A percentile compares a stretch with the other conserved stretches of the same genome.
Conservation (phyloP, 2,888 invertebrate genomes). For the Caenorhabditis becei region DNA sequence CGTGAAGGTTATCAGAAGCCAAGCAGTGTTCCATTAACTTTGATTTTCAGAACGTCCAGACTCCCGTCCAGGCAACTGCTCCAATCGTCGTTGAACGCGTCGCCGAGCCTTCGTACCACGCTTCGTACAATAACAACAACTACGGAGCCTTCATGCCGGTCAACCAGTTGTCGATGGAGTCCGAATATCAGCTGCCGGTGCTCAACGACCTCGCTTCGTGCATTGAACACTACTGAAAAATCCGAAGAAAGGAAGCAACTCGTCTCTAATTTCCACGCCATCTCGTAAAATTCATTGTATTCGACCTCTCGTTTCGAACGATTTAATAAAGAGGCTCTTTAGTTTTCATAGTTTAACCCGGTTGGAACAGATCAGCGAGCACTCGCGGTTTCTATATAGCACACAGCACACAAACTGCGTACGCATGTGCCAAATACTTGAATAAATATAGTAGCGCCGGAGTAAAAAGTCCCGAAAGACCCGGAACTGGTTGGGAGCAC, state of each 20-base stretch:
- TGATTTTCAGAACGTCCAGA: conserved; percentile 43
- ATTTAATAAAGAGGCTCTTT: conserved; percentile 9
- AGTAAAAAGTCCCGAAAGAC: neutral
- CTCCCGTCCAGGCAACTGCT: conserved; percentile 28
- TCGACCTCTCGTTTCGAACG: neutral
- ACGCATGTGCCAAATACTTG: neutral
- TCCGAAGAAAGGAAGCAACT: neutral
- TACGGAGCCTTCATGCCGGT: conserved; percentile 55
- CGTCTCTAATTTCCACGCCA: neutral
- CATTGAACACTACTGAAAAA: conserved; percentile 58
- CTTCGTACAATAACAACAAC: conserved; percentile 22
- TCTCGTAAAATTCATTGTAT: neutral
- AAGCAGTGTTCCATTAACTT: neutral
- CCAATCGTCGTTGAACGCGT: conserved; percentile 60
- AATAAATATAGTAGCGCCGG: neutral
- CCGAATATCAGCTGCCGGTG: conserved; percentile 61
- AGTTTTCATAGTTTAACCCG: neutral
- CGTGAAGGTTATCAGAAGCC: too few species aligned
- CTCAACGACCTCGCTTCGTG: conserved; percentile 62
- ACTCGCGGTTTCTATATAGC: too few species aligned
- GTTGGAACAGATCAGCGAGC: too few species aligned
- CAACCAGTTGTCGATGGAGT: conserved; percentile 49
- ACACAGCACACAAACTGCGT: too few species aligned
- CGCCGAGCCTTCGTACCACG: conserved; percentile 1
- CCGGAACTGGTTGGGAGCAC: neutral